A percentile compares a stretch with the other conserved stretches of the same genome.
These are phyloP conservation scores for Calycopis cecrops DNA, from an alignment of 1,140 invertebrate species.

Conservation along the genomic window DNA sequence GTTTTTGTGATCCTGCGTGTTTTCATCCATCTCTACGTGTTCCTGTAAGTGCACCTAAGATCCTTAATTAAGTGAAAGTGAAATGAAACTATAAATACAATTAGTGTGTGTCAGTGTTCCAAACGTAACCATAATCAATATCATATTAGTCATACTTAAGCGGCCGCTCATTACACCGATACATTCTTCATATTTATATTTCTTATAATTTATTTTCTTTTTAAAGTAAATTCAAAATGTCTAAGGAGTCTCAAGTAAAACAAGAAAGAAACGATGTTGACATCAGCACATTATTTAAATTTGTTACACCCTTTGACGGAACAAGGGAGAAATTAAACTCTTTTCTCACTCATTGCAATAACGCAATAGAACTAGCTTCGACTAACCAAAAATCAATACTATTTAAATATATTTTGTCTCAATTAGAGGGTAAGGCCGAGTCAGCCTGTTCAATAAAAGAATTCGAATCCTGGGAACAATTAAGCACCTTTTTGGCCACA, in stretches of 20 bases:
- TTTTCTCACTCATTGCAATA: slow-evolving; percentile 16
- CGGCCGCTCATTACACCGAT: too few species aligned
- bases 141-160: too few species aligned
- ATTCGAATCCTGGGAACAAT: slow-evolving; percentile 22
- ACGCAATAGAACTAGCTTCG: not conserved
- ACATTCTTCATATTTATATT: not conserved
- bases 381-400: slow-evolving; percentile 7
- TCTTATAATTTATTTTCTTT: too few species aligned
- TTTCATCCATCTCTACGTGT: not conserved
- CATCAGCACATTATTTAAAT: slow-evolving; percentile 1
- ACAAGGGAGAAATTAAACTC: slow-evolving; percentile 18
- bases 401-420: slow-evolving; percentile 24
- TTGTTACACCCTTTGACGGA: slow-evolving; percentile 11
- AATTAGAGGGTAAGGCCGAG: slow-evolving; percentile 25
- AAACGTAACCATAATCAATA: too few species aligned
- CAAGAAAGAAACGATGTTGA: not conserved
- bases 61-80: not conserved
- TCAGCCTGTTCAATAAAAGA: slow-evolving; percentile 25
- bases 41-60: not conserved
- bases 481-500: slow-evolving; percentile 22
- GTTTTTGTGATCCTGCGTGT: too few species aligned
- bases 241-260: not conserved
- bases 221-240: slow-evolving; percentile 7
- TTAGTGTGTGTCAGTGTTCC: not conserved
- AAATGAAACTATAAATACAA: slow-evolving; percentile 1